These are phyloP conservation scores for Phengaris alcon DNA, from an alignment of 2,888 invertebrate species.

Conservation along the genomic window DNA sequence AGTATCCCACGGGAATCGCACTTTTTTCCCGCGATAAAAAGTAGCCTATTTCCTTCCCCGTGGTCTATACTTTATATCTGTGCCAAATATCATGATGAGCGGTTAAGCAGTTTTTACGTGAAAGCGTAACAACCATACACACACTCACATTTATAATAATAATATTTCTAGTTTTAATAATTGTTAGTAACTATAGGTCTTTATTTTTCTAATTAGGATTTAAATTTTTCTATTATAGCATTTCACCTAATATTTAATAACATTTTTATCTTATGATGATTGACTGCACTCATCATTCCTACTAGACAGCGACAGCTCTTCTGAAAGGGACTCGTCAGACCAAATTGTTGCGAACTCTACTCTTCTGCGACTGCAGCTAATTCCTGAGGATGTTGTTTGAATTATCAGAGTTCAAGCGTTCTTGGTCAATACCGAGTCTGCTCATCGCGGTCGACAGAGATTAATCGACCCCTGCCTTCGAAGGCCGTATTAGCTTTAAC, in stretches of 20 bases:
- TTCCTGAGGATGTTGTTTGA: conserved; percentile 52
- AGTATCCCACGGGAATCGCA: too few species aligned
- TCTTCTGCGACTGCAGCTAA: conserved; percentile 41
- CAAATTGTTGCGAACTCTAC: conserved; percentile 46
- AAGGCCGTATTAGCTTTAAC: conserved; percentile 72
- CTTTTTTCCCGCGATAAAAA: too few species aligned
- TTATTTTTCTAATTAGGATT: neutral
- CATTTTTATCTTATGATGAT: conserved; percentile 54
- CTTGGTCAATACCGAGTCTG: conserved; percentile 61
- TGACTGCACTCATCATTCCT: conserved; percentile 57
- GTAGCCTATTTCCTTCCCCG: too few species aligned
- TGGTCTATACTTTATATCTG: too few species aligned
- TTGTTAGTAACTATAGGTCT: too few species aligned
- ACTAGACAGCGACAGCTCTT: conserved; percentile 50
- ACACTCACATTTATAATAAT: too few species aligned
- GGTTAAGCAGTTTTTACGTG: too few species aligned
- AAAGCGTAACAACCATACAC: too few species aligned
- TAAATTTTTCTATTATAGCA: neutral
- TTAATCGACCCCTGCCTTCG: conserved; percentile 67
- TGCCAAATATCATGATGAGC: too few species aligned
- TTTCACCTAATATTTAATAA: conserved; percentile 28
- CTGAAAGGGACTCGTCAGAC: conserved; percentile 54
- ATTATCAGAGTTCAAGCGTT: conserved; percentile 51
- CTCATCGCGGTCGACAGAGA: conserved; percentile 66
- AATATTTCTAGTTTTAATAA: too few species aligned